phyloP scores from a whole-genome alignment of 2,113 vertebrate genomes.

The Misgurnus mizolepis region DNA sequence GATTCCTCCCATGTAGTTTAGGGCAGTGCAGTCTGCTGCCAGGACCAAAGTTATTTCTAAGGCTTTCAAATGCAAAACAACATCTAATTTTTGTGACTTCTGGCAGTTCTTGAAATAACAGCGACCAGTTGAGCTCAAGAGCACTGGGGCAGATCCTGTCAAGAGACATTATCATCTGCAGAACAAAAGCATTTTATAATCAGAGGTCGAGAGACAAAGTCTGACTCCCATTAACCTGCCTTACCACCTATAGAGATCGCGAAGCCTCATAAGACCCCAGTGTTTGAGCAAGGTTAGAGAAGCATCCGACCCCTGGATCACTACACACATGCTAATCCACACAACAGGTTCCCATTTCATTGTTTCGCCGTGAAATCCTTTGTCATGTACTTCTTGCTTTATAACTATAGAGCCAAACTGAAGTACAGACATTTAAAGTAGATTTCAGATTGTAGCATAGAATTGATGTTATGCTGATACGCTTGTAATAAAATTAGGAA shows the following conservation, averaged over 20 bases:
- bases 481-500: too few species aligned
- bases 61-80: constrained; percentile 30
- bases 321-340: constrained; percentile 13
- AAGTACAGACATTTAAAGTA: not conserved
- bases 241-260: constrained; percentile 20
- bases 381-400: not conserved
- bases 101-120: constrained; percentile 26
- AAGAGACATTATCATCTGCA: constrained; percentile 42
- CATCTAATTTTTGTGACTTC: not conserved
- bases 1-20: constrained; percentile 6
- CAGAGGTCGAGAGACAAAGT: constrained; percentile 20
- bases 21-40: constrained; percentile 30
- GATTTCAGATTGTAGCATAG: too few species aligned
- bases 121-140: constrained; percentile 13
- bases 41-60: not conserved
- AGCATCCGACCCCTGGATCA: not conserved
- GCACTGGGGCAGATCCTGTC: constrained; percentile 44
- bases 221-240: constrained; percentile 50
- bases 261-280: constrained; percentile 31
- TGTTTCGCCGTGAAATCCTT: not conserved
- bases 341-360: not conserved
- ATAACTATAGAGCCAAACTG: not conserved
- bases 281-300: constrained; percentile 20
- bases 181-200: constrained; percentile 37
- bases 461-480: too few species aligned